Base-by-base conservation (phyloP, 1,140 invertebrate genomes). In the Scylla paramamosain region DNA sequence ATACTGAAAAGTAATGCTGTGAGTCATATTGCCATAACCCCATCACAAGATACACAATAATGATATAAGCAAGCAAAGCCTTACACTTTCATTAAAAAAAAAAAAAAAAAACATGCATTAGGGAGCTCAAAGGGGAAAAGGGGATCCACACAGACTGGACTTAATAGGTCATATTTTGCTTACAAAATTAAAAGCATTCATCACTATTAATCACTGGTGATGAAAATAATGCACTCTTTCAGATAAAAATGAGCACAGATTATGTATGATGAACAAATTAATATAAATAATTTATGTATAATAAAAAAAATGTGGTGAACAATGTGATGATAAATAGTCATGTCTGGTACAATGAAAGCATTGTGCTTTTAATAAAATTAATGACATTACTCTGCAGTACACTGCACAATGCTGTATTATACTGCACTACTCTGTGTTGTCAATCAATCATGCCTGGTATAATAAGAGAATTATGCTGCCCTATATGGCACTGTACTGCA, bases 111-210 rank as follows among this genome's bases (percentile, higher is more conserved):
- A 7, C 8, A 77, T 77, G 67, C 67, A 77, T 77, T 20, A n/a
- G 67, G 67, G 8, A n/a, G 67, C 12, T n/a, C 20, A 77, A 77
- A 77, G 20, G 67, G 67, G 67, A 77, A 25, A 20, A 20, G 67
- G 67, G 67, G 67, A 77, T 77, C 67, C 67, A 77, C 67, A 77
- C 67, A 77, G 67, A 77, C 67, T 77, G 67, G 67, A 77, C 67
- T 77, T n/a, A 25, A 77, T 3, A 20, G 67, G 25, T 20, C 16
- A 20, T 77, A n/a, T 77, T 20, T n/a, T 77, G 20, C 8, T 12
- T n/a, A 1, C 4, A 77, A 77, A n/a, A 77, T 3, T 77, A 77
- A 77, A 77, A 8, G 67, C 25, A 77, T 77, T n/a, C 67, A 77
- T n/a, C 16, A 77, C 20, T 77, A 3, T 59, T 20, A n/a, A 1